Evolutionary conservation across 2,888 invertebrate genomes (phyloP), one percentile per base, ranked within the genome.

Genomic region (Callinectes sapidus): DNA sequence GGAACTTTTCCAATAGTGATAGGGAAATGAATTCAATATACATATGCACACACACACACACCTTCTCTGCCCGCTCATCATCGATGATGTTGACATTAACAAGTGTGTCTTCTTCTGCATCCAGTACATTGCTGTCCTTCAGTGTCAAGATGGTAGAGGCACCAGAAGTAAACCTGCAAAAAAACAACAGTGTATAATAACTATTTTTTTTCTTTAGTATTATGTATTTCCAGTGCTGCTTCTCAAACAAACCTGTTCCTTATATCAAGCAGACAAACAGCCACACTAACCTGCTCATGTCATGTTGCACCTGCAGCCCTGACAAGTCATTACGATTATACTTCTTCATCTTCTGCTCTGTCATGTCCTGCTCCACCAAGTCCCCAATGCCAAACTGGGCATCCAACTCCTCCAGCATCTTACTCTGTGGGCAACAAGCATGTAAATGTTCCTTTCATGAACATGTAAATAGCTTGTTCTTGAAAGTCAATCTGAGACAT

Each of bases 361-460:
- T 96, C 94, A 97, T 97, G 95, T 98, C 98, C 95, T 98, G 97
- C 94, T 98, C 97, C n/a, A 99, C 97, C 89, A 99, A 96, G 95
- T 97, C 97, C 23, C 97, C 97, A 94, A 99, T 97, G 55, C 99
- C 99, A 96, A 99, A 99, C 95, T 98, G 98, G 95, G 97, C 98
- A 96, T 99, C 99, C 96, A 99, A 97, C 96, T 99, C 98, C 96
- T 99, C 98, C 95, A 99, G 96, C 96, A 98, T 97, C 95, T 98
- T 98, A 39, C 98, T 99, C 98, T 98, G 95, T 13, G 54, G 85
- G 48, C 0, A 54, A 18, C 23, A 42, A 23, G 10, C 48, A 39
- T 39, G 5, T 32, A 48, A 16, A 23, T 28, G 54, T 14, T 48
- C n/a, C n/a, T n/a, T 14, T 39, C 42, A 6, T 28, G 54, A 28